phyloP scores from a whole-genome alignment of 2,797 vertebrate species.

The Gorsachius magnificus region DNA sequence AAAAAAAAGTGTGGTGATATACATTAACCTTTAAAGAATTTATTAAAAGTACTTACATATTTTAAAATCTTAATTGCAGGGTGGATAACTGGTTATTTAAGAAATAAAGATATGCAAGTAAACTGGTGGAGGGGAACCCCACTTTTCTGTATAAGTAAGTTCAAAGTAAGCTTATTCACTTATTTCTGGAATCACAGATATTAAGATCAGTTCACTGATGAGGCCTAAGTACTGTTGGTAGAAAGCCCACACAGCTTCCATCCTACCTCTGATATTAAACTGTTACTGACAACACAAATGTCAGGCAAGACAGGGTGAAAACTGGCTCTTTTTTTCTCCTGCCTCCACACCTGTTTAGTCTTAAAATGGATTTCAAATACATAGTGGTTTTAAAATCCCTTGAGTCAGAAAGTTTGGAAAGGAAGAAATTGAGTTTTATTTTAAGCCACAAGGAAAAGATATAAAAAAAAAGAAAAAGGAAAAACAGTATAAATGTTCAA shows the following conservation, averaged over 20 bases:
- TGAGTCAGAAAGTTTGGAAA: background rate
- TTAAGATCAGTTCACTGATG: background rate
- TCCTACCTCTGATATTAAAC: background rate
- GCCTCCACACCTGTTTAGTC: constrained; percentile 15
- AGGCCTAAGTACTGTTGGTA: background rate
- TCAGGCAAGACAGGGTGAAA: background rate
- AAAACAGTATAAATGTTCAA: background rate
- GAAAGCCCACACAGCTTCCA: background rate
- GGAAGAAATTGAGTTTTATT: background rate
- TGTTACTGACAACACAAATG: background rate
- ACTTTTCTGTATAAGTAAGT: background rate
- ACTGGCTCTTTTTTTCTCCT: background rate
- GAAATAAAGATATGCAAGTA: background rate
- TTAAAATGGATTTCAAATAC: constrained; percentile 31
- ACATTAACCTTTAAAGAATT: background rate
- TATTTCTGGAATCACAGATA: background rate
- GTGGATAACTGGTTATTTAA: background rate
- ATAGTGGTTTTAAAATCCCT: constrained; percentile 1
- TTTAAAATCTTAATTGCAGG: background rate
- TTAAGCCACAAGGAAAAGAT: background rate
- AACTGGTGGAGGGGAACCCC: background rate
- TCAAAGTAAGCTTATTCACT: background rate
- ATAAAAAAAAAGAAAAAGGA: background rate
- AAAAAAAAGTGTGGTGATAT: background rate
- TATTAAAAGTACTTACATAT: background rate